Conservation (phyloP, 1,140 invertebrate species). For the Drosophila pseudoananassae region DNA sequence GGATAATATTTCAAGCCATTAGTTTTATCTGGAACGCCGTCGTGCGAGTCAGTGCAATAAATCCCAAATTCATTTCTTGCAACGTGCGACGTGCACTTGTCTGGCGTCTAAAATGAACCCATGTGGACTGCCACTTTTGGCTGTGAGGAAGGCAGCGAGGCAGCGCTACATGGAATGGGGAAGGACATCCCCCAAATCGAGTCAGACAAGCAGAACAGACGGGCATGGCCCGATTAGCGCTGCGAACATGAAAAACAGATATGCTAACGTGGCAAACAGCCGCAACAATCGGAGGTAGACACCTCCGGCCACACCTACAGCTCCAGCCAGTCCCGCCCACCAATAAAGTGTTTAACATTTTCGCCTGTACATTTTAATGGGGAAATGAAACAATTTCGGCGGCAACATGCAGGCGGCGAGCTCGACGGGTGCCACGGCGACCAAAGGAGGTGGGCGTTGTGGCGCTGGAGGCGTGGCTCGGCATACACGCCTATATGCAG, state of each 20-base stretch:
- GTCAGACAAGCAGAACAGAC: slow-evolving; percentile 19
- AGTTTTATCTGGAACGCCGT: background rate
- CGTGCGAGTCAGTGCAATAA: slow-evolving; percentile 18
- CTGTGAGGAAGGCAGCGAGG: background rate
- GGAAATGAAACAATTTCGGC: slow-evolving; percentile 75
- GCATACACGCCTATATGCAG: slow-evolving; percentile 64
- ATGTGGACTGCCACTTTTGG: background rate
- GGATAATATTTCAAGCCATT: slow-evolving; percentile 3
- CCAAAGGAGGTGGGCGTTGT: background rate
- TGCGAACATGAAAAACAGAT: slow-evolving; percentile 78
- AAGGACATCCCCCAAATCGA: slow-evolving; percentile 1
- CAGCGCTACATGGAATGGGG: too few species aligned
- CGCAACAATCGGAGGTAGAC: slow-evolving; percentile 57
- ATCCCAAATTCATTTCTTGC: slow-evolving; percentile 5
- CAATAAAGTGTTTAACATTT: slow-evolving; percentile 80
- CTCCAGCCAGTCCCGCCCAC: slow-evolving; percentile 14
- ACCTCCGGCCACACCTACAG: slow-evolving; percentile 15
- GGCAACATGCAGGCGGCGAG: slow-evolving; percentile 31
- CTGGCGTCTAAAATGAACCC: slow-evolving; percentile 17
- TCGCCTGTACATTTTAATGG: slow-evolving; percentile 75
- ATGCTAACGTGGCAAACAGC: slow-evolving; percentile 77
- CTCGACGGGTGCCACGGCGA: background rate
- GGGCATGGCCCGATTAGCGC: slow-evolving; percentile 57
- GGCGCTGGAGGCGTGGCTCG: slow-evolving; percentile 34
- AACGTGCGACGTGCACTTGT: slow-evolving; percentile 23